Conservation (phyloP, 2,888 invertebrate genomes). For the Drosophila ezoana region DNA sequence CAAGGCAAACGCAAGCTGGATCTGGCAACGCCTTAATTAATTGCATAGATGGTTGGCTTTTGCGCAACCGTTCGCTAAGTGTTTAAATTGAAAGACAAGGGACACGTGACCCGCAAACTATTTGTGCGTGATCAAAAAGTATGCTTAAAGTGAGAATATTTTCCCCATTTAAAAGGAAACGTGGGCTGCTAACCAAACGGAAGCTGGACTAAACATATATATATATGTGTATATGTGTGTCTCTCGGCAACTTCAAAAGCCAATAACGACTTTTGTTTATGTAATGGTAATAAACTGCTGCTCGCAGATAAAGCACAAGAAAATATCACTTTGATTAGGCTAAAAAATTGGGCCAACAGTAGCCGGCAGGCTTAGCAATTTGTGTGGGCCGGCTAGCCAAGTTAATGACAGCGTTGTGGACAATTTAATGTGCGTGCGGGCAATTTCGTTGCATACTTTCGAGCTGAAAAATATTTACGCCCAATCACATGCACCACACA, state of each 20-base stretch:
- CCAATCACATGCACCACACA: constrained; percentile 32
- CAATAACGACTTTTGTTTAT: constrained; percentile 19
- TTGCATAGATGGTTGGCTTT: constrained; percentile 43
- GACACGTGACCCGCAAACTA: constrained; percentile 20
- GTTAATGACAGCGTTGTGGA: constrained; percentile 44
- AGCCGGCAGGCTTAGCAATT: constrained; percentile 9
- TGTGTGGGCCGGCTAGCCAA: constrained; percentile 32
- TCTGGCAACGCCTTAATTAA: constrained; percentile 51
- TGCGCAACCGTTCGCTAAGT: constrained; percentile 29
- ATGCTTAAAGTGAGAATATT: constrained; percentile 32
- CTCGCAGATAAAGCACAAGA: constrained; percentile 9
- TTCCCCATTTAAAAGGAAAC: constrained; percentile 7
- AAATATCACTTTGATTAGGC: constrained; percentile 37
- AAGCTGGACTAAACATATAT: constrained; percentile 6
- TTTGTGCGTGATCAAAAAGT: constrained; percentile 51
- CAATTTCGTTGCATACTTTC: constrained; percentile 64
- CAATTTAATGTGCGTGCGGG: constrained; percentile 40
- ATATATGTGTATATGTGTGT: constrained; percentile 4
- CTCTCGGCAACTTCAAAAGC: constrained; percentile 26
- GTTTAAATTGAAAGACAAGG: constrained; percentile 12
- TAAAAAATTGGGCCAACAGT: not conserved
- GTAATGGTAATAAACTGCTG: constrained; percentile 25
- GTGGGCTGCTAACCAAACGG: constrained; percentile 9
- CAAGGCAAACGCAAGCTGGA: constrained; percentile 14
- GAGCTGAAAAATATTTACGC: constrained; percentile 39